A percentile compares a stretch with the other conserved stretches of the same genome.
These are phyloP conservation scores for Rhagoletis pomonella DNA, from an alignment of 1,140 invertebrate species.

Conservation along the genomic window DNA sequence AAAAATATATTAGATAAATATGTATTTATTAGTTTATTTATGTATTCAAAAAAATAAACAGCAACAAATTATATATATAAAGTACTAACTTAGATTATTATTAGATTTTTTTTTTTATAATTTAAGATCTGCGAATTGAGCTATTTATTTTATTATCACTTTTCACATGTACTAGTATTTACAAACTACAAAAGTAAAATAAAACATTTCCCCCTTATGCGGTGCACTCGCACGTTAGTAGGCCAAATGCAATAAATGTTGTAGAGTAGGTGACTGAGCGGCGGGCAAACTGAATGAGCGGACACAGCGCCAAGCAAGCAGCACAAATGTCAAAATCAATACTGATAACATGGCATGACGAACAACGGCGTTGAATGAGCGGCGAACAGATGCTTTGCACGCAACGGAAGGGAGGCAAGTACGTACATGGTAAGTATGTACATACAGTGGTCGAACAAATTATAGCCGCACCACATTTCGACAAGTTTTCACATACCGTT, in stretches of 20 bases:
- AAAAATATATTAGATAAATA: background rate
- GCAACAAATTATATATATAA: no score
- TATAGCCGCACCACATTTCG: no score
- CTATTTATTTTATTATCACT: background rate
- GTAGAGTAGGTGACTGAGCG: background rate
- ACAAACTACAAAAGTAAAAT: background rate
- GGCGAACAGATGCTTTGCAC: background rate
- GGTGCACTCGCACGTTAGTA: background rate
- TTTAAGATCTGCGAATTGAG: background rate
- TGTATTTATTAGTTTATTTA: background rate
- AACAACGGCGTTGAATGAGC: background rate
- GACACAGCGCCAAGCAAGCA: background rate
- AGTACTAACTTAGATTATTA: no score
- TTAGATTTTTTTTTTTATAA: background rate
- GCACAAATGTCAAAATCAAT: conserved; percentile 38
- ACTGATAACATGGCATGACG: conserved; percentile 31
- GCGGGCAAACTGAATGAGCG: conserved; percentile 17
- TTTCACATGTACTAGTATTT: background rate
- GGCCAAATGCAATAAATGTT: background rate
- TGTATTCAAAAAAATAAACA: no score
- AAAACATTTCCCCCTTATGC: background rate
- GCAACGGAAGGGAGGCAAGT: background rate
- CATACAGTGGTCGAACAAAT: no score
- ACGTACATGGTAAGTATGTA: background rate
- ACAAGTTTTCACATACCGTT: no score